phyloP scores from a whole-genome alignment of 2,888 invertebrate species.

The Amblyteles armatorius region DNA sequence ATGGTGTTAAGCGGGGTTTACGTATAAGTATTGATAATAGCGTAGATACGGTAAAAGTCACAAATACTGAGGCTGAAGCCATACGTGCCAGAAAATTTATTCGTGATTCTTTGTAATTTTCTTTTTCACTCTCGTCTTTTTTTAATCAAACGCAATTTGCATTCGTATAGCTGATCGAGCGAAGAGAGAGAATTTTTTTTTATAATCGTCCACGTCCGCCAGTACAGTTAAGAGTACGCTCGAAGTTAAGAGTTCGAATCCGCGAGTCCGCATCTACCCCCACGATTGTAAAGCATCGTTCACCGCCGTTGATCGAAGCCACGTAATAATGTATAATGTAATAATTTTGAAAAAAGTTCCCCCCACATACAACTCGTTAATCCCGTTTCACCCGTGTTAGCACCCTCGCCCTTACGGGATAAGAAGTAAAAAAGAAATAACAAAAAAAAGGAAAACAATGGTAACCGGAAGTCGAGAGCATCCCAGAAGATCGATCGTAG shows the following conservation, averaged over 20 bases:
- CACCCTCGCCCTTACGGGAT: constrained; percentile 8
- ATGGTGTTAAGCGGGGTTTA: constrained; percentile 51
- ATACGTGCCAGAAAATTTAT: constrained; percentile 58
- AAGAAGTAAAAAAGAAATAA: constrained; percentile 16
- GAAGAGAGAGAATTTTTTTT: constrained; percentile 30
- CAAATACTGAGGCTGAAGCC: constrained; percentile 62
- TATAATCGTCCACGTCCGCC: constrained; percentile 53
- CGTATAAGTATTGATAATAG: constrained; percentile 50
- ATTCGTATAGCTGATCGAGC: constrained; percentile 26
- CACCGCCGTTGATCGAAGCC: constrained; percentile 24
- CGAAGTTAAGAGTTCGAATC: constrained; percentile 1
- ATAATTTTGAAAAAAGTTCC: constrained; percentile 4
- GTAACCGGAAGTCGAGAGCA: constrained; percentile 25
- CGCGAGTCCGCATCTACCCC: background rate
- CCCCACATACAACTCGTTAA: background rate
- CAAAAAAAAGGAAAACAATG: constrained; percentile 13
- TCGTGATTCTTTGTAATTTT: constrained; percentile 25
- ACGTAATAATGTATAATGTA: constrained; percentile 2
- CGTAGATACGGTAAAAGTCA: constrained; percentile 63
- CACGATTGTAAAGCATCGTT: constrained; percentile 29
- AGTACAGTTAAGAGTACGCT: constrained; percentile 43
- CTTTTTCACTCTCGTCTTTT: background rate
- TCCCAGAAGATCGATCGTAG: constrained; percentile 42
- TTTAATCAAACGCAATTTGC: background rate
- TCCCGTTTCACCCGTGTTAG: constrained; percentile 17